phyloP scores from a whole-genome alignment of 2,888 invertebrate genomes.

The Norana najaformis region DNA sequence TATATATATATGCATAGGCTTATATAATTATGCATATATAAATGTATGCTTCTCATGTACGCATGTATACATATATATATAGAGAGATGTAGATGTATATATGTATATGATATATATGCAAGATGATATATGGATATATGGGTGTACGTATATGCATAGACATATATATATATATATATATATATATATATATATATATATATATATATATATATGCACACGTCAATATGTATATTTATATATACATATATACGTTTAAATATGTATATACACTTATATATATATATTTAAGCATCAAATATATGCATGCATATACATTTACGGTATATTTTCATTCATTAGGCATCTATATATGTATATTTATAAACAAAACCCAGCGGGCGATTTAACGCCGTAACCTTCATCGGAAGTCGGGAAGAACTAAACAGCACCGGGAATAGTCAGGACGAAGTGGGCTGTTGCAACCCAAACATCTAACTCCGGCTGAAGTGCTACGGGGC shows the following conservation, averaged over 20 bases:
- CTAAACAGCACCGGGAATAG: not conserved
- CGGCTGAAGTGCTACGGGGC: too few species aligned
- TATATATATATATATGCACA: too few species aligned
- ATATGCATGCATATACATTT: too few species aligned
- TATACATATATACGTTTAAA: too few species aligned
- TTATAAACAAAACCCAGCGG: constrained; percentile 5
- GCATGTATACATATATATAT: constrained; percentile 21
- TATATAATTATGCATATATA: not conserved
- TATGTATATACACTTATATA: too few species aligned
- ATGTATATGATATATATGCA: too few species aligned
- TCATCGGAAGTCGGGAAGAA: not conserved
- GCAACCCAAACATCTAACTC: too few species aligned
- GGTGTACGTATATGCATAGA: not conserved
- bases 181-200: not conserved
- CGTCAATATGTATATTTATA: too few species aligned
- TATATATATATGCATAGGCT: not conserved
- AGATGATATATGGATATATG: not conserved
- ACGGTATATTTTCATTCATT: too few species aligned
- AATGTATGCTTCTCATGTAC: constrained; percentile 26
- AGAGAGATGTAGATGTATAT: not conserved
- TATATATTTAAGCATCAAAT: not conserved
- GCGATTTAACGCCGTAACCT: constrained; percentile 13
- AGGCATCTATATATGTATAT: not conserved
- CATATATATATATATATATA: not conserved
- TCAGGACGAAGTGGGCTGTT: not conserved